Evolutionary conservation across 2,113 vertebrate genomes (phyloP), one percentile per base, ranked within the genome.

Genomic region (Cyprinodon variegatus): DNA sequence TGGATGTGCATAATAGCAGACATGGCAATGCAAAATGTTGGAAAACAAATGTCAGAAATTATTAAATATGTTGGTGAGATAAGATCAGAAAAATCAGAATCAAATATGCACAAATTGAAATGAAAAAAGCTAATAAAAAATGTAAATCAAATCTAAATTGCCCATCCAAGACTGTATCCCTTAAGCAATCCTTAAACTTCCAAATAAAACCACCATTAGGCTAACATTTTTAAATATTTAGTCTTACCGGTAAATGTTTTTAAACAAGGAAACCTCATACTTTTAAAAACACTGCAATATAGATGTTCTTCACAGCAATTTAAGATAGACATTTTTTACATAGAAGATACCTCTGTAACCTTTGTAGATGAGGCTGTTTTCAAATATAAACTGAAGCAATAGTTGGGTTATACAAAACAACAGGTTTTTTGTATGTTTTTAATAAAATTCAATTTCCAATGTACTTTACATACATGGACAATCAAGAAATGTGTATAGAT

Each of bases 1-100:
- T 68, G 65, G 48, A 78, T 5, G 15, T 38, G 57, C 60, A 64
- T 29, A 62, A 15, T 50, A 48, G 64, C 46, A 75, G n/a, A 65
- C 9, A 0, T 40, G 5, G 7, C 9, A 60, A 64, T 11, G 17
- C 3, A 2, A 73, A 17, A 41, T 0, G 7, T 69, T 20, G 65
- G 60, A 12, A 7, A 64, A 40, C 37, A 37, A n/a, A 50, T 72
- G 22, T 65, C 13, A 29, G 4, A 71, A 13, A 59, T 29, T n/a
- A 57, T 15, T n/a, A 36, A 20, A 70, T 63, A 65, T 64, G 38
- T 75, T 29, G 50, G 9, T 11, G 7, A 70, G 69, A 45, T 63
- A 10, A 22, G 76, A 72, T 57, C 61, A 48, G 12, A 66, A 29
- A 37, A 2, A 60, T 41, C 59, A 63, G n/a, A 74, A 37, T 70